Evolutionary conservation across 2,888 invertebrate genomes (phyloP).

Genomic region (Pilophorus perplexus): DNA sequence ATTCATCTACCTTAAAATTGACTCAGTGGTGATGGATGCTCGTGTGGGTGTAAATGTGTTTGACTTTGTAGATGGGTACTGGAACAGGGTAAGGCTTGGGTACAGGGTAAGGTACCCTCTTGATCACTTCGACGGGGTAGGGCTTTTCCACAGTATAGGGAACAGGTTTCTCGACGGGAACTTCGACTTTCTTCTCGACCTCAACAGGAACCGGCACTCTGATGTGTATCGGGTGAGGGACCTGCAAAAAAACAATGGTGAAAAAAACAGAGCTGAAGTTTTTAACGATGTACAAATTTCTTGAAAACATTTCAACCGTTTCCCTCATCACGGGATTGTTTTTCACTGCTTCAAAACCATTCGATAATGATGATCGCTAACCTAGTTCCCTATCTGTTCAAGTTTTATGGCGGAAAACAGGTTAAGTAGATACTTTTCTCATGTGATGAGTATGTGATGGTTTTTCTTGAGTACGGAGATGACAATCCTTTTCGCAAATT

Average conservation of each 20-base stretch:
- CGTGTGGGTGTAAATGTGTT: constrained; percentile 48
- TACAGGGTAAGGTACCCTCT: constrained; percentile 50
- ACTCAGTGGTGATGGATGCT: constrained; percentile 39
- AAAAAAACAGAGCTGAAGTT: neutral
- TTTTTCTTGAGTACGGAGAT: too few species aligned
- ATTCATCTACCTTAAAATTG: too few species aligned
- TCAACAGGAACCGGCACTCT: constrained; percentile 49
- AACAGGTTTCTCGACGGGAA: constrained; percentile 49
- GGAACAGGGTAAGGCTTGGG: constrained; percentile 49
- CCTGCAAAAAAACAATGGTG: constrained; percentile 29
- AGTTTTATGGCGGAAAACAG: too few species aligned
- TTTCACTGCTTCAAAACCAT: too few species aligned
- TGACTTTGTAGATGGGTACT: constrained; percentile 49
- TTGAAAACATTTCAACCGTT: too few species aligned
- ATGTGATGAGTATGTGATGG: too few species aligned
- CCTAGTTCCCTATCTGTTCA: neutral
- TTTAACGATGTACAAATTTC: neutral
- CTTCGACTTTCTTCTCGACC: constrained; percentile 49
- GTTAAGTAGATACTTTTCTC: too few species aligned
- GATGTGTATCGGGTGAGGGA: constrained; percentile 47
- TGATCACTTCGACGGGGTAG: constrained; percentile 48
- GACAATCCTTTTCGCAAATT: too few species aligned
- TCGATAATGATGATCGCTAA: too few species aligned
- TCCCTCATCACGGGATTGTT: too few species aligned
- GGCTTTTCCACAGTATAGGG: constrained; percentile 50